Conservation (phyloP, 2,113 vertebrate genomes). For the Pholis gunnellus region DNA sequence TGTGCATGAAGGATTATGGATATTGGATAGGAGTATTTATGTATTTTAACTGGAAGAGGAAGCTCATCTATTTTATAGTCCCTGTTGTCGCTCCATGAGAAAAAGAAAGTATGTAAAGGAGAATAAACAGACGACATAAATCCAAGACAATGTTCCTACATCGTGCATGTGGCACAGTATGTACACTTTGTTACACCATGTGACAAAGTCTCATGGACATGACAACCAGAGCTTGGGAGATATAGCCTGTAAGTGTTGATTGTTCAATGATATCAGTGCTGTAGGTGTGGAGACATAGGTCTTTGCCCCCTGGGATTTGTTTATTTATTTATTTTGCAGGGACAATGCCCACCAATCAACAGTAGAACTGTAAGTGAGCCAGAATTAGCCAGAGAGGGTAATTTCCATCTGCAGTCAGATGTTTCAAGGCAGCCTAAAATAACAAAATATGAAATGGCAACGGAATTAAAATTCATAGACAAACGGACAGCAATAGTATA, state of each 20-base stretch:
- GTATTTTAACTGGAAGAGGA: slow-evolving; percentile 15
- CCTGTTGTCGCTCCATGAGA: background rate
- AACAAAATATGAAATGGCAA: no score
- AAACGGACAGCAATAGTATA: no score
- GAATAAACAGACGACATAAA: background rate
- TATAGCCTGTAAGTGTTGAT: slow-evolving; percentile 28
- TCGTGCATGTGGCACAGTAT: background rate
- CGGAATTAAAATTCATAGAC: no score
- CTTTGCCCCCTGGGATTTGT: slow-evolving; percentile 11
- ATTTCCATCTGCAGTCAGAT: no score
- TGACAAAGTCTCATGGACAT: background rate
- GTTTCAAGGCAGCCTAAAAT: no score
- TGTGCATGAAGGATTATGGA: slow-evolving; percentile 5
- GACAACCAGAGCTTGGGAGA: background rate
- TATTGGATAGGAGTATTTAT: slow-evolving; percentile 40
- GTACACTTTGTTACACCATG: background rate
- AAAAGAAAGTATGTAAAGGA: background rate
- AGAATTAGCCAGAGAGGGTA: no score
- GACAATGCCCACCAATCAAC: no score
- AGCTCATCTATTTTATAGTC: slow-evolving; percentile 21
- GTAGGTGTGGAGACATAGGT: slow-evolving; percentile 10
- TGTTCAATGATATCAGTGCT: slow-evolving; percentile 32
- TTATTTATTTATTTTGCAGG: no score
- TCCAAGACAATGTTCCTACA: background rate
- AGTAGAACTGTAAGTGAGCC: no score